phyloP scores from a whole-genome alignment of 2,797 vertebrate genomes.

The Silurus aristotelis region DNA sequence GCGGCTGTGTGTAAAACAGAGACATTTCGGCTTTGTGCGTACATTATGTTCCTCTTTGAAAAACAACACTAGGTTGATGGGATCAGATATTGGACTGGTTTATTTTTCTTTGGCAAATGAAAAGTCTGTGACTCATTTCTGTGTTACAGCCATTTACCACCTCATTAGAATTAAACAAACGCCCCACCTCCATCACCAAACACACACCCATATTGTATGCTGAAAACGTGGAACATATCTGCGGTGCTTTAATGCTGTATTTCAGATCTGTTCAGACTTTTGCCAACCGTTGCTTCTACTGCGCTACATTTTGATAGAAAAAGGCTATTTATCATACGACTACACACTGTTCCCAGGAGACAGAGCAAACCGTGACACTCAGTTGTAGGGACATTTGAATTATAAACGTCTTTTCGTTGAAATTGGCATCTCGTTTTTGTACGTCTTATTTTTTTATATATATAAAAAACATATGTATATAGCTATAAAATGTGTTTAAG shows the following conservation, averaged over 20 bases:
- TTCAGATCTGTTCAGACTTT: slow-evolving; percentile 27
- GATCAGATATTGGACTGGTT: slow-evolving; percentile 43
- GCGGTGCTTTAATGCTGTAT: slow-evolving; percentile 18
- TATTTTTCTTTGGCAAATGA: slow-evolving; percentile 44
- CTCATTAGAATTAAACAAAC: slow-evolving; percentile 48
- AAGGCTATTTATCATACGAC: slow-evolving; percentile 10
- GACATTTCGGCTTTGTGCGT: slow-evolving; percentile 7
- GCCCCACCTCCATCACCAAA: slow-evolving; percentile 15
- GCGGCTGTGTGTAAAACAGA: slow-evolving; percentile 29
- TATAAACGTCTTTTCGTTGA: background rate
- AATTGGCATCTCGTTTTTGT: slow-evolving; percentile 10
- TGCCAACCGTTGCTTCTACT: slow-evolving; percentile 20
- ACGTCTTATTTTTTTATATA: slow-evolving; percentile 29
- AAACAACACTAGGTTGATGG: slow-evolving; percentile 32
- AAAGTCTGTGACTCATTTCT: slow-evolving; percentile 38
- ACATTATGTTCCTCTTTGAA: slow-evolving; percentile 33
- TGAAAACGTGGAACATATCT: slow-evolving; percentile 20
- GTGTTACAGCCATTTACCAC: slow-evolving; percentile 38
- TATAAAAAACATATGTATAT: background rate
- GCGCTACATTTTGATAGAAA: slow-evolving; percentile 9
- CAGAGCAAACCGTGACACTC: background rate
- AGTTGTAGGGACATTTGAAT: slow-evolving; percentile 14
- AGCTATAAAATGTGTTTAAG: slow-evolving; percentile 14
- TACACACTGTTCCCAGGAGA: background rate
- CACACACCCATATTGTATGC: slow-evolving; percentile 5